Conservation (phyloP, 2,797 vertebrate genomes). For the Artibeus lituratus region DNA sequence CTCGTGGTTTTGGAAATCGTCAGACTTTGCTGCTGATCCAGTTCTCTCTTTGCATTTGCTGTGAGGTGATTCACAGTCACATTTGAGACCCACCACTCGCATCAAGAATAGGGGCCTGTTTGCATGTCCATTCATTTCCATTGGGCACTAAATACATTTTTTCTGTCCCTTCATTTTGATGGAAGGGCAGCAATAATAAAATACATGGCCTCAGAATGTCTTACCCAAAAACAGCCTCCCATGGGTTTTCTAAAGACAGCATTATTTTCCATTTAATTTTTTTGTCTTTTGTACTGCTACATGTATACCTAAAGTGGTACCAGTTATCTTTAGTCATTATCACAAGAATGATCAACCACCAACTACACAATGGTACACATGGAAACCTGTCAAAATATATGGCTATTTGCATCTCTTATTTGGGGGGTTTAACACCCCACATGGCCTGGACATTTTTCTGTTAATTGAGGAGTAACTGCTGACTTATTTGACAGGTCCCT, state of each 20-base stretch:
- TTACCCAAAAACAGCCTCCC: not conserved
- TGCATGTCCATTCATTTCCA: not conserved
- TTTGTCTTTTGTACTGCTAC: not conserved
- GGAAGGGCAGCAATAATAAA: not conserved
- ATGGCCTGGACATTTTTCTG: constrained; percentile 1
- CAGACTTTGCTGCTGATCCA: not conserved
- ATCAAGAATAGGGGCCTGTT: not conserved
- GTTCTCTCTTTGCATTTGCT: not conserved
- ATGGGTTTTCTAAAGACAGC: constrained; percentile 15
- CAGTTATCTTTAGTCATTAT: constrained; percentile 33
- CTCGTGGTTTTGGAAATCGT: not conserved
- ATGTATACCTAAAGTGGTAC: constrained; percentile 12
- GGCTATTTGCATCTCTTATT: constrained; percentile 1
- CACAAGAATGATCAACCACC: not conserved
- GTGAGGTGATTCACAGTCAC: not conserved
- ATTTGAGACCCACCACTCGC: not conserved
- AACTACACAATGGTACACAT: not conserved
- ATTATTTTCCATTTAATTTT: constrained; percentile 8
- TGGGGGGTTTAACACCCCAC: not conserved
- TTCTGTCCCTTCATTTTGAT: not conserved
- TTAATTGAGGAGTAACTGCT: constrained; percentile 22
- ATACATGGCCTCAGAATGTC: not conserved
- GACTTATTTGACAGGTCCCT: not conserved
- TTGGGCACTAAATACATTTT: not conserved
- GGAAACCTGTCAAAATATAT: not conserved